phyloP scores from a whole-genome alignment of 2,888 invertebrate species.

The Maniola hyperantus region DNA sequence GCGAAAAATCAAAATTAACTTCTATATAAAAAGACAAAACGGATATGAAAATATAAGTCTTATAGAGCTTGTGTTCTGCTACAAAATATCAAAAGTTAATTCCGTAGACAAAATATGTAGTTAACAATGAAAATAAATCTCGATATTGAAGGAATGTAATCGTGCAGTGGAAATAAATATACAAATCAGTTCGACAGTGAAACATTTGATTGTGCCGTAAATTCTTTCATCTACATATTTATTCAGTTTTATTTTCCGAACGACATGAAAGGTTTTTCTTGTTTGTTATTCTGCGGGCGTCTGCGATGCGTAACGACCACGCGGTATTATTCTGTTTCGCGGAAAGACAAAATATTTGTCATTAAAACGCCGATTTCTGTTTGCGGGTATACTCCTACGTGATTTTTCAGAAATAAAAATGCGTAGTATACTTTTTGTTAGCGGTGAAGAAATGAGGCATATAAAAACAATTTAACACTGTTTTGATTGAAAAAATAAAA shows the following conservation, averaged over 20 bases:
- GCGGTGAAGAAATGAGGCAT: too few relatives aligned
- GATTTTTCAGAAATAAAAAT: background rate
- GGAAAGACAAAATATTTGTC: conserved; percentile 2
- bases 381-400: background rate
- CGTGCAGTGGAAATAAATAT: conserved; percentile 22
- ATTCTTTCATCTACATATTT: conserved; percentile 19
- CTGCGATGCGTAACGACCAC: conserved; percentile 8
- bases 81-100: background rate
- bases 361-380: background rate
- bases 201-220: conserved; percentile 23
- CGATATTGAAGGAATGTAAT: conserved; percentile 6
- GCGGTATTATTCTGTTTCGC: conserved; percentile 7
- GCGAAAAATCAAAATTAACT: too few relatives aligned
- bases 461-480: too few relatives aligned
- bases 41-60: too few relatives aligned
- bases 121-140: conserved; percentile 2
- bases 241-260: conserved; percentile 10
- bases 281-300: conserved; percentile 14
- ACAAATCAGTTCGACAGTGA: conserved; percentile 13
- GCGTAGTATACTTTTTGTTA: background rate
- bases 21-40: too few relatives aligned
- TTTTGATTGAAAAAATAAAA: too few relatives aligned
- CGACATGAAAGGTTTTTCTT: conserved; percentile 19
- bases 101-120: background rate
- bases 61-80: too few relatives aligned